Percentiles rank a stretch among this genome's conserved stretches.
These are phyloP conservation scores for Pogonomyrmex californicus DNA, from an alignment of 1,140 invertebrate genomes.

Conservation along the genomic window DNA sequence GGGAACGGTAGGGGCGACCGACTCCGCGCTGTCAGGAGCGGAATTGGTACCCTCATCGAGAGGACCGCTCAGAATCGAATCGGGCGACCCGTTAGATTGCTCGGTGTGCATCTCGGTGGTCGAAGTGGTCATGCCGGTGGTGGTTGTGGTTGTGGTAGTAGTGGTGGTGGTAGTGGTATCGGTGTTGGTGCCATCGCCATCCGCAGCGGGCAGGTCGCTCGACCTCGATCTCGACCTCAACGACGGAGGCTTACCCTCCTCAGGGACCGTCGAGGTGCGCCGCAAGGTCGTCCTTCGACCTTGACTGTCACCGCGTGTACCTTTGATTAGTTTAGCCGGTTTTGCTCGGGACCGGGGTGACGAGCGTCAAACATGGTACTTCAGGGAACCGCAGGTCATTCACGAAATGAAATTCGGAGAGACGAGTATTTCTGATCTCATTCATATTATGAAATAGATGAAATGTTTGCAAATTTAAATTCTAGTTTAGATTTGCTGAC, in stretches of 20 bases:
- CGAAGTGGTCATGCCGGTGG: not conserved
- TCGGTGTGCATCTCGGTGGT: conserved; percentile 38
- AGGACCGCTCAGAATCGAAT: conserved; percentile 76
- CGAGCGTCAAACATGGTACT: conserved; percentile 31
- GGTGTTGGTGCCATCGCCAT: not conserved
- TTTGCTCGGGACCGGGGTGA: not conserved
- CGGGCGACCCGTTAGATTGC: conserved; percentile 78
- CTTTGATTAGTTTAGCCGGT: conserved; percentile 62
- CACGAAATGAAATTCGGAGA: not conserved
- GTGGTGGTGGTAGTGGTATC: not conserved
- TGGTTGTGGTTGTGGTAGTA: not conserved
- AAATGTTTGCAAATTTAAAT: too few relatives aligned
- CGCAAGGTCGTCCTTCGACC: conserved; percentile 68
- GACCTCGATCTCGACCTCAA: conserved; percentile 58
- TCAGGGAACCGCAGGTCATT: not conserved
- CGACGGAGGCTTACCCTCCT: conserved; percentile 71
- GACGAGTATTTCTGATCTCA: too few relatives aligned
- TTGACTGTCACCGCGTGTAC: conserved; percentile 62
- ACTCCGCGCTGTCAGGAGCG: conserved; percentile 77
- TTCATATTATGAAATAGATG: too few relatives aligned
- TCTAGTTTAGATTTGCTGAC: too few relatives aligned
- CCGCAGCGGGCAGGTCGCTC: conserved; percentile 50
- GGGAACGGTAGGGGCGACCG: conserved; percentile 73
- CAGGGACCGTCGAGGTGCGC: conserved; percentile 81
- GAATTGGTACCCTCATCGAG: conserved; percentile 71